phyloP scores from a whole-genome alignment of 2,113 vertebrate species.

The Clupea harengus region DNA sequence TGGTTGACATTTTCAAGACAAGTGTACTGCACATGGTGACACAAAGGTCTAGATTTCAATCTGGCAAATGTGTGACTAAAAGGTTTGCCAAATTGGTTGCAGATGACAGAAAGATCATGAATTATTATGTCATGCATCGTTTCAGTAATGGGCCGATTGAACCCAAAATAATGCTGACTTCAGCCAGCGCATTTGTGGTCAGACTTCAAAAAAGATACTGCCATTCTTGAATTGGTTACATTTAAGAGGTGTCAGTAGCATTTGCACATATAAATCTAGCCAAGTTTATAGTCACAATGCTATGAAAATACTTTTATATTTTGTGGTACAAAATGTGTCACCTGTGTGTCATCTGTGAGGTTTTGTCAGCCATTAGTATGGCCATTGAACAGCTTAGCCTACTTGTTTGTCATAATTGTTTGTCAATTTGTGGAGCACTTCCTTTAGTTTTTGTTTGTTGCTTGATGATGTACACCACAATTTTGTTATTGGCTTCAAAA shows the following conservation, averaged over 20 bases:
- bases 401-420: not conserved
- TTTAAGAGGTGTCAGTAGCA: not conserved
- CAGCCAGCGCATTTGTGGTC: not conserved
- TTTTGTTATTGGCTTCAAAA: not conserved
- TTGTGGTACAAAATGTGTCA: too few species aligned
- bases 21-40: not conserved
- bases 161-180: not conserved
- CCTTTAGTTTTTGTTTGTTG: not conserved
- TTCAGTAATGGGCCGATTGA: not conserved
- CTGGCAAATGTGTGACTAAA: not conserved
- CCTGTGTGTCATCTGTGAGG: too few species aligned
- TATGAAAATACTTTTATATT: not conserved
- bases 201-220: not conserved
- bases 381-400: not conserved
- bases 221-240: not conserved
- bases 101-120: not conserved
- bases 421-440: not conserved
- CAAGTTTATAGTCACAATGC: not conserved
- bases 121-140: not conserved
- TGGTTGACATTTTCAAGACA: not conserved
- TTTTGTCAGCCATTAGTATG: not conserved
- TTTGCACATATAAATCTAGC: not conserved
- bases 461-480: not conserved
- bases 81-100: not conserved
- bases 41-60: not conserved